These are phyloP conservation scores for Caenorhabditis doughertyi DNA, from an alignment of 2,888 invertebrate genomes.

Conservation along the genomic window DNA sequence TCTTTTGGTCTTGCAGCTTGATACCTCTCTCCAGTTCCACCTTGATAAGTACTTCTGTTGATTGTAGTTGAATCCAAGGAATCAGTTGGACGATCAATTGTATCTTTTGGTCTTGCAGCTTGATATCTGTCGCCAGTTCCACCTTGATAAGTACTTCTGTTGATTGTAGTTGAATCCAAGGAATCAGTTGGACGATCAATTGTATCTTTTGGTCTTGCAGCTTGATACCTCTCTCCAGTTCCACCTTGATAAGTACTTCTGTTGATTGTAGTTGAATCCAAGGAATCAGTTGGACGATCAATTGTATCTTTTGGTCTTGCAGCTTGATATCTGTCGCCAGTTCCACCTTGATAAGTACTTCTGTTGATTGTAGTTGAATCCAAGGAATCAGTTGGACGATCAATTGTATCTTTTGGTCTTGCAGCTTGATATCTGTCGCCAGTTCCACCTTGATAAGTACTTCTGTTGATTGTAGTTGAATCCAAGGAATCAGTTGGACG, in stretches of 20 bases:
- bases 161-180: slow-evolving; percentile 31
- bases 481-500: slow-evolving; percentile 30
- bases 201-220: slow-evolving; percentile 25
- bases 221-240: slow-evolving; percentile 21
- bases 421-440: slow-evolving; percentile 27
- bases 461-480: slow-evolving; percentile 29
- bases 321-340: slow-evolving; percentile 23
- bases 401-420: slow-evolving; percentile 27
- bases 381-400: slow-evolving; percentile 24
- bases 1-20: slow-evolving; percentile 25
- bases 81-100: slow-evolving; percentile 29
- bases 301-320: slow-evolving; percentile 24
- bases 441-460: slow-evolving; percentile 38
- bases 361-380: slow-evolving; percentile 35
- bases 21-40: slow-evolving; percentile 29
- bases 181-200: slow-evolving; percentile 33
- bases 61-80: slow-evolving; percentile 24
- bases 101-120: slow-evolving; percentile 25
- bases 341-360: slow-evolving; percentile 36
- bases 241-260: slow-evolving; percentile 37
- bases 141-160: slow-evolving; percentile 35
- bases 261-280: slow-evolving; percentile 35
- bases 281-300: slow-evolving; percentile 15
- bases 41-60: slow-evolving; percentile 39
- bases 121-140: slow-evolving; percentile 27